Percentiles rank a stretch among this genome's conserved stretches.
phyloP scores from a whole-genome alignment of 2,113 vertebrate species.

The Atractosteus spatula region DNA sequence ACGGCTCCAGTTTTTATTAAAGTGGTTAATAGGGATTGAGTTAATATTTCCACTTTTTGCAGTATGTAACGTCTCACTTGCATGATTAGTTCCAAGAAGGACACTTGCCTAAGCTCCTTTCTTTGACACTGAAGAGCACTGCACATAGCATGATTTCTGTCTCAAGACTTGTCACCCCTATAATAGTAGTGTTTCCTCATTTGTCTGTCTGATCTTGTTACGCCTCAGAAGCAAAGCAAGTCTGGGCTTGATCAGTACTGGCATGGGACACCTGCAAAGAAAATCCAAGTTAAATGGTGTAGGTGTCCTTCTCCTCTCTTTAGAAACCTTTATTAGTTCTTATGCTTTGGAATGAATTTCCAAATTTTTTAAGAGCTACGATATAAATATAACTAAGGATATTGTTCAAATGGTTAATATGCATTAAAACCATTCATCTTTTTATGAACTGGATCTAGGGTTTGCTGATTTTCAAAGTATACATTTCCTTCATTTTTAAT shows the following conservation, averaged over 20 bases:
- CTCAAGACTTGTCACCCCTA: too few species aligned
- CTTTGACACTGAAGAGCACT: neutral
- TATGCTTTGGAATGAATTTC: too few species aligned
- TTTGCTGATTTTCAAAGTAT: conserved; percentile 18
- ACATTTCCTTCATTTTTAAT: conserved; percentile 28
- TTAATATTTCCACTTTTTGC: conserved; percentile 61
- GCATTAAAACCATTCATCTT: neutral
- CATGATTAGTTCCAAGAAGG: neutral
- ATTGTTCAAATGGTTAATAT: neutral
- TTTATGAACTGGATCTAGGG: conserved; percentile 7
- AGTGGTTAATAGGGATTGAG: conserved; percentile 62
- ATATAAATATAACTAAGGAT: neutral
- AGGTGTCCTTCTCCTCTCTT: too few species aligned
- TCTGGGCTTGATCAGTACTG: too few species aligned
- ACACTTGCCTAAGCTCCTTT: conserved; percentile 17
- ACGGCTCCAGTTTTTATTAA: conserved; percentile 45
- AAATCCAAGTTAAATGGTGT: too few species aligned
- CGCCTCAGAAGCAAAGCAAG: neutral
- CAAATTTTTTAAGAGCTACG: too few species aligned
- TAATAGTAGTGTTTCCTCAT: too few species aligned
- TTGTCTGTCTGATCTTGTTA: neutral
- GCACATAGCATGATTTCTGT: neutral
- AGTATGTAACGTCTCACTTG: conserved; percentile 35
- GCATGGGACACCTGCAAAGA: too few species aligned
- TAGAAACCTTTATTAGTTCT: too few species aligned